Percentiles rank a stretch among this genome's conserved stretches.
Conservation (phyloP, 1,140 invertebrate genomes). For the Holcopasites calliopsidis region DNA sequence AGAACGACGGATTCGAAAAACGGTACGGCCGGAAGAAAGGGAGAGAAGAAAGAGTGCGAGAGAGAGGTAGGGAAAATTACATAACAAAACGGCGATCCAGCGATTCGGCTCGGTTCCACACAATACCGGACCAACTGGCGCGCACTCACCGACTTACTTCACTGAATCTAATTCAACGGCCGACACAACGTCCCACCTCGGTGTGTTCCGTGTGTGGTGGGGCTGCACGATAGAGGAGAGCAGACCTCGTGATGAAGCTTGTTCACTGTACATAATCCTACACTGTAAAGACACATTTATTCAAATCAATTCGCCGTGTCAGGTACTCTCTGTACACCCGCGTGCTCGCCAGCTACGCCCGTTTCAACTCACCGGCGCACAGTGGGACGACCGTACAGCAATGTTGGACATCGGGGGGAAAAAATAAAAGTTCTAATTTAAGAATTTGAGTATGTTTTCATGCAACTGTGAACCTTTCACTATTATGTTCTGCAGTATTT, state of each 20-base stretch:
- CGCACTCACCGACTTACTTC: conserved; percentile 44
- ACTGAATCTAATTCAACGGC: conserved; percentile 52
- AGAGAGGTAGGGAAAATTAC: conserved; percentile 13
- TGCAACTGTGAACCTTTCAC: too few relatives aligned
- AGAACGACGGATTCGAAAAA: background rate
- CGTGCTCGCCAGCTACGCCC: background rate
- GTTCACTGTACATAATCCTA: conserved; percentile 43
- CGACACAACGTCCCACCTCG: conserved; percentile 57
- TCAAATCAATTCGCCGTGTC: conserved; percentile 31
- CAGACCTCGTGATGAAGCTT: conserved; percentile 60
- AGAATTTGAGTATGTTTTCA: too few relatives aligned
- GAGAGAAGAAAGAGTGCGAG: background rate
- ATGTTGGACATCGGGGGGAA: too few relatives aligned
- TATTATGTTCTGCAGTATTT: too few relatives aligned
- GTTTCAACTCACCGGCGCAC: background rate
- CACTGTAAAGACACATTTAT: conserved; percentile 37
- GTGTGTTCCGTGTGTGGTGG: conserved; percentile 17
- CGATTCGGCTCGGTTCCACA: conserved; percentile 51
- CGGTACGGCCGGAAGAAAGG: background rate
- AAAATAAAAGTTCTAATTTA: too few relatives aligned
- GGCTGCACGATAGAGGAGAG: conserved; percentile 27
- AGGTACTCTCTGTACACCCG: background rate
- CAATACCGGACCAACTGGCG: conserved; percentile 22
- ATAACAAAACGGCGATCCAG: conserved; percentile 37
- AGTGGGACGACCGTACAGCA: too few relatives aligned